Conservation (phyloP, 2,888 invertebrate species). For the Cantharis rufa region DNA sequence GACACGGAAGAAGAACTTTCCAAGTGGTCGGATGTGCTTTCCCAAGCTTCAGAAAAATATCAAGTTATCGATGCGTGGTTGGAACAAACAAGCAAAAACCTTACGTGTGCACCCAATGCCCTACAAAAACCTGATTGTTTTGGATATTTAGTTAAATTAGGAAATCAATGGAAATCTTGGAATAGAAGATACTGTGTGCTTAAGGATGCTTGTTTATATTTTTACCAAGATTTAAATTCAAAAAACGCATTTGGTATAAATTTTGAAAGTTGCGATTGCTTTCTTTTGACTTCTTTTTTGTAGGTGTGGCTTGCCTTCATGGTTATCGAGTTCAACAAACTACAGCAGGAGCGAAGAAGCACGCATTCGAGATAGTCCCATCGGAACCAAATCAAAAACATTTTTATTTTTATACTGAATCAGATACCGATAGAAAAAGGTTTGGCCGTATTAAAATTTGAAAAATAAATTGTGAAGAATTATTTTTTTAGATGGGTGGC, state of each 20-base stretch:
- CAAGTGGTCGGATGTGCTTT: conserved; percentile 78
- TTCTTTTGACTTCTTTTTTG: background rate
- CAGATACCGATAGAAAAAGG: conserved; percentile 94
- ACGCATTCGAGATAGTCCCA: conserved; percentile 89
- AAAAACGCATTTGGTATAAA: conserved; percentile 84
- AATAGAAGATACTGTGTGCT: conserved; percentile 90
- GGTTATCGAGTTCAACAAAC: conserved; percentile 90
- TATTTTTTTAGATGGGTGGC: conserved; percentile 81
- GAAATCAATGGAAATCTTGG: conserved; percentile 88
- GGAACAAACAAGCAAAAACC: conserved; percentile 77
- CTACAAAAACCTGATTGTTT: conserved; percentile 88
- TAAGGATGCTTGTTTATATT: conserved; percentile 93
- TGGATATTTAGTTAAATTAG: conserved; percentile 88
- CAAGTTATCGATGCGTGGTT: conserved; percentile 66
- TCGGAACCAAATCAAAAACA: conserved; percentile 84
- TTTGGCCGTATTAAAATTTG: conserved; percentile 47
- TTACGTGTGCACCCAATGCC: conserved; percentile 76
- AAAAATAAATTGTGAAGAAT: background rate
- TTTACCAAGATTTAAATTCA: conserved; percentile 87
- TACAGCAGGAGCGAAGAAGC: conserved; percentile 84
- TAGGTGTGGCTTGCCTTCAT: conserved; percentile 91
- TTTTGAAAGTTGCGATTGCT: background rate
- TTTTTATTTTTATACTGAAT: conserved; percentile 91
- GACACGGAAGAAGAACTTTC: conserved; percentile 73
- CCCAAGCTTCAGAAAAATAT: conserved; percentile 72